Percentiles rank a stretch among this genome's conserved stretches.
phyloP scores from a whole-genome alignment of 2,888 invertebrate genomes.

The Cosmopolites sordidus region DNA sequence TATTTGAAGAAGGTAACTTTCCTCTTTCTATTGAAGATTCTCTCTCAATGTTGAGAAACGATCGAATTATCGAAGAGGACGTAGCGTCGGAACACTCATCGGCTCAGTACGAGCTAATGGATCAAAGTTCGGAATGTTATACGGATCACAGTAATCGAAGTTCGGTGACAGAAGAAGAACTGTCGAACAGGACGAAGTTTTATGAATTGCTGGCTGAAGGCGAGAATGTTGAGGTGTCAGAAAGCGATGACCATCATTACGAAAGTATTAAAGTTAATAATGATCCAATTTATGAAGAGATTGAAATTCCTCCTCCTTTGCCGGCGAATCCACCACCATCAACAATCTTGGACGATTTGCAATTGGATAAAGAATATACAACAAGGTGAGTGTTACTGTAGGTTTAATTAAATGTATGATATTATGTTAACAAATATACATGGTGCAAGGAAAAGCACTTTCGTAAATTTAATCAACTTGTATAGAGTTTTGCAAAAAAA shows the following conservation, averaged over 20 bases:
- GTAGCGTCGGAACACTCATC: constrained; percentile 53
- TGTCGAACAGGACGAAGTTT: constrained; percentile 62
- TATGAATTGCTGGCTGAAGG: constrained; percentile 70
- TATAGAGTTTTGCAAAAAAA: no score
- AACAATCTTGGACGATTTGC: constrained; percentile 57
- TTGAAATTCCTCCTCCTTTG: constrained; percentile 73
- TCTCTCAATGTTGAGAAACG: constrained; percentile 55
- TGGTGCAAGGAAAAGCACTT: no score
- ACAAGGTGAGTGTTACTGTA: constrained; percentile 52
- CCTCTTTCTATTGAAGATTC: constrained; percentile 56
- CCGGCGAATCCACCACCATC: constrained; percentile 74
- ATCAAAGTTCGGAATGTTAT: constrained; percentile 70
- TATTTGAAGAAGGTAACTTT: constrained; percentile 56
- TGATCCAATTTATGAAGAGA: constrained; percentile 77
- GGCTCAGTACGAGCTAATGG: constrained; percentile 72
- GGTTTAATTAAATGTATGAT: no score
- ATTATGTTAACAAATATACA: no score
- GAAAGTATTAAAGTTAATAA: constrained; percentile 67
- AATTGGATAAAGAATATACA: constrained; percentile 67
- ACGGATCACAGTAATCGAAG: constrained; percentile 55
- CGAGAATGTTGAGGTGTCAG: constrained; percentile 62
- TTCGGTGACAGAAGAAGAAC: constrained; percentile 58
- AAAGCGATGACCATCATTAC: constrained; percentile 65
- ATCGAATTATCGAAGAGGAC: constrained; percentile 45
- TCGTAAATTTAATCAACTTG: background rate